Conservation (phyloP, 2,113 vertebrate genomes). For the Atractosteus spatula region DNA sequence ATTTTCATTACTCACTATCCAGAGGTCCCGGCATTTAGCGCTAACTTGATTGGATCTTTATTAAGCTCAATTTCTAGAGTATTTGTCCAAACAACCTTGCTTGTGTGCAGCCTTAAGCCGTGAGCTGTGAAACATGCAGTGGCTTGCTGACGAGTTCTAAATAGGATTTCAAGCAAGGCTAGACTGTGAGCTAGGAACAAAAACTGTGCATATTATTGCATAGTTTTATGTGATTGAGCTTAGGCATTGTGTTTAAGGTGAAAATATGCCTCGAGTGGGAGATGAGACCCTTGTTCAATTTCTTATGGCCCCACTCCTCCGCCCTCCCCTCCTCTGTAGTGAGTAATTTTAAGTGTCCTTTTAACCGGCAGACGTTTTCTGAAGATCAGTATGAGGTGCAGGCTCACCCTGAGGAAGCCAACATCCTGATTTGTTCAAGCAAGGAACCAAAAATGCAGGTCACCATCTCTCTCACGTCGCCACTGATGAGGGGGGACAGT, state of each 20-base stretch:
- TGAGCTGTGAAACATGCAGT: too few relatives aligned
- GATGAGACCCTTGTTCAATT: too few relatives aligned
- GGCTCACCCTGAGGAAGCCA: conserved; percentile 69
- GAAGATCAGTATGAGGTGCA: conserved; percentile 80
- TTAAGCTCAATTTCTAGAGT: too few relatives aligned
- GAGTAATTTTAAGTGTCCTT: conserved; percentile 74
- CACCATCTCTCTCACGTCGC: conserved; percentile 77
- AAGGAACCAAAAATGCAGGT: conserved; percentile 81
- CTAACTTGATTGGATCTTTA: too few relatives aligned
- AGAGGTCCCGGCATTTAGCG: too few relatives aligned
- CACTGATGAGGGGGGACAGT: conserved; percentile 78
- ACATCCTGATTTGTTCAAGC: conserved; percentile 73
- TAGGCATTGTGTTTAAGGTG: background rate
- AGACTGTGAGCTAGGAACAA: background rate
- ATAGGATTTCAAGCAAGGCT: background rate
- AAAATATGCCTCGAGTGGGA: too few relatives aligned
- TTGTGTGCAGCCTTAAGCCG: too few relatives aligned
- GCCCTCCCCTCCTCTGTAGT: conserved; percentile 62
- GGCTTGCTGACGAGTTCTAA: too few relatives aligned
- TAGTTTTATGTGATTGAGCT: background rate
- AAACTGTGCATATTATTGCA: background rate
- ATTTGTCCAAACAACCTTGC: too few relatives aligned
- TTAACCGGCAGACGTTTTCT: conserved; percentile 77
- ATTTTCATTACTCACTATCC: too few relatives aligned
- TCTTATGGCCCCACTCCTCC: conserved; percentile 21